Conservation (phyloP, 2,113 vertebrate species). For the Oncorhynchus tshawytscha region DNA sequence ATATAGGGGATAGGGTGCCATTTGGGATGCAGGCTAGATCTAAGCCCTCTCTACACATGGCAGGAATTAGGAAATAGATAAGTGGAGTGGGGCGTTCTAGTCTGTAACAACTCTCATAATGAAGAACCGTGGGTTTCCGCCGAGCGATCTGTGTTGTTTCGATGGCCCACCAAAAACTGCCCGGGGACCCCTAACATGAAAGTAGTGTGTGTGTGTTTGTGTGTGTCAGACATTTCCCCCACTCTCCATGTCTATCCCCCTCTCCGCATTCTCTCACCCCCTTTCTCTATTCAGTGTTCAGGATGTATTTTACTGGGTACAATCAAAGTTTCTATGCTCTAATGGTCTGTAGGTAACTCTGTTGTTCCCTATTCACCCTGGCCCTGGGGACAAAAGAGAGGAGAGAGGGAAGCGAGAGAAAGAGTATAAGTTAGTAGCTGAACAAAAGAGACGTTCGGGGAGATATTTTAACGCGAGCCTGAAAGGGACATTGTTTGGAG, state of each 20-base stretch:
- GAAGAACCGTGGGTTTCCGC: neutral
- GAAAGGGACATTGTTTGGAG: slow-evolving; percentile 61
- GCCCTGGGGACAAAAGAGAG: slow-evolving; percentile 42
- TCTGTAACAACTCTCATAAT: neutral
- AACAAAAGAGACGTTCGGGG: slow-evolving; percentile 51
- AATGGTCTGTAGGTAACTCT: slow-evolving; percentile 67
- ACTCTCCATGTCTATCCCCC: neutral
- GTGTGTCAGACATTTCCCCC: neutral
- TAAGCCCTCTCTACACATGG: too few relatives aligned
- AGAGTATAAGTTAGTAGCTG: slow-evolving; percentile 26
- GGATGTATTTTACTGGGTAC: slow-evolving; percentile 64
- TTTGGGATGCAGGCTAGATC: too few relatives aligned
- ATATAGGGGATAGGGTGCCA: too few relatives aligned
- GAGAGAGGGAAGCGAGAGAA: slow-evolving; percentile 42
- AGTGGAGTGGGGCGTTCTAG: neutral
- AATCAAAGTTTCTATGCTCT: slow-evolving; percentile 55
- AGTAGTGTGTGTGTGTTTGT: neutral
- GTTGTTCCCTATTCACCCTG: slow-evolving; percentile 55
- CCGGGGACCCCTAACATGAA: slow-evolving; percentile 24
- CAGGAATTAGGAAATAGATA: neutral
- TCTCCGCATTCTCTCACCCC: neutral
- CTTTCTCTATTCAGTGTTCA: slow-evolving; percentile 58
- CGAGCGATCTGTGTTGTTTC: neutral
- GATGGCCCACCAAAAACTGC: slow-evolving; percentile 11
- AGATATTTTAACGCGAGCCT: slow-evolving; percentile 64